A percentile compares a stretch with the other conserved stretches of the same genome.
These are phyloP conservation scores for Alaudala cheleensis DNA, from an alignment of 2,113 vertebrate genomes.

Conservation along the genomic window DNA sequence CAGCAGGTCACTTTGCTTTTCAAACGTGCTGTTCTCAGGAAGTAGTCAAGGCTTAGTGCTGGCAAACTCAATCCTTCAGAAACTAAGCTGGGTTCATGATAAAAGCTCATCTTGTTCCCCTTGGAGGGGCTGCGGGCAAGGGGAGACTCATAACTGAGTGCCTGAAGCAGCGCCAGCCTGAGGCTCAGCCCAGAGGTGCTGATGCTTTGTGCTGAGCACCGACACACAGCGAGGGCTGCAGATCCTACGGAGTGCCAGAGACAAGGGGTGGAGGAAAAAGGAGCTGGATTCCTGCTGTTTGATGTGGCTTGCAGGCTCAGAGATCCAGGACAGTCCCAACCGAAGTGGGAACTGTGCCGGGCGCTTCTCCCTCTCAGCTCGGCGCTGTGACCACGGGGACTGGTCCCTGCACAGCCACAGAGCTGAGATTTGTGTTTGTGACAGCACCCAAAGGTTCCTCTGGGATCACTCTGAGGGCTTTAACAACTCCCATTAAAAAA, in stretches of 20 bases:
- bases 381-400: accelerated
- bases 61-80: not conserved
- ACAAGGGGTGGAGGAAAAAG: not conserved
- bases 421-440: not conserved
- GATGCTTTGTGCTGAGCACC: not conserved
- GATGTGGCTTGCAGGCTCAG: not conserved
- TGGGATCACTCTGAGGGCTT: not conserved
- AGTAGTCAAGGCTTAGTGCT: not conserved
- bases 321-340: not conserved
- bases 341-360: not conserved
- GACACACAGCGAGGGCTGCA: not conserved
- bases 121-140: not conserved
- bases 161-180: not conserved
- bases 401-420: not conserved
- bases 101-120: not conserved
- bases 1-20: not conserved
- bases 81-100: not conserved
- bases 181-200: not conserved
- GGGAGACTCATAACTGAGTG: not conserved
- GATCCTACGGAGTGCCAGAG: not conserved
- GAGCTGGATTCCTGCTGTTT: not conserved
- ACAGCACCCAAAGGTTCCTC: not conserved
- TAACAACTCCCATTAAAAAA: not conserved
- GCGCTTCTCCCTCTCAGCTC: not conserved
- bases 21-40: not conserved